These are phyloP conservation scores for Cisticola juncidis DNA, from an alignment of 2,113 vertebrate species.

Conservation along the genomic window DNA sequence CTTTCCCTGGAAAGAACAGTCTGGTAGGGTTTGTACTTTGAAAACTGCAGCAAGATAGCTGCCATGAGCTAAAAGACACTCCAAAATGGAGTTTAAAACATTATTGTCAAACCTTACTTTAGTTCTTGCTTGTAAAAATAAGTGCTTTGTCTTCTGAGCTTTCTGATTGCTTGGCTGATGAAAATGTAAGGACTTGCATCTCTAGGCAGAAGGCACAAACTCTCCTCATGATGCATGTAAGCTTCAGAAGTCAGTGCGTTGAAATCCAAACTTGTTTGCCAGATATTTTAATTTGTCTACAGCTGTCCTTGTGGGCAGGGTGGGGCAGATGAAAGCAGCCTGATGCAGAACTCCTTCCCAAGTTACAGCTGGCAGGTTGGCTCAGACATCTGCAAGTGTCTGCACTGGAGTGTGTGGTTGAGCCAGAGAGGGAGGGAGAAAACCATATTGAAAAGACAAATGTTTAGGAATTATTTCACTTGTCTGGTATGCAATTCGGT, in stretches of 20 bases:
- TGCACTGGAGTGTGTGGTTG: not conserved
- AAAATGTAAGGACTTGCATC: not conserved
- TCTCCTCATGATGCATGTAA: not conserved
- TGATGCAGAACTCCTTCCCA: constrained; percentile 32
- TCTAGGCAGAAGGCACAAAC: not conserved
- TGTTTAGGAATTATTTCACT: constrained; percentile 14
- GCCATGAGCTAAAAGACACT: not conserved
- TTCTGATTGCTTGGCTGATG: not conserved
- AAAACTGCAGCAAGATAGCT: not conserved
- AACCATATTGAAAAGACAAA: constrained; percentile 14
- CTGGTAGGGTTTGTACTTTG: not conserved
- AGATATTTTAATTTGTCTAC: constrained; percentile 51
- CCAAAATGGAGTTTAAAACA: not conserved
- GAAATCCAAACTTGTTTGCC: constrained; percentile 14
- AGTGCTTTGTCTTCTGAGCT: not conserved
- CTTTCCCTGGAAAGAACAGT: not conserved
- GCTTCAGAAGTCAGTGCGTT: constrained; percentile 1
- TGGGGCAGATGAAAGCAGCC: constrained; percentile 31
- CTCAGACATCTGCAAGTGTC: not conserved
- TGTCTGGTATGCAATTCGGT: constrained; percentile 32
- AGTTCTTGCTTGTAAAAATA: not conserved
- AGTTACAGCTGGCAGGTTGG: constrained; percentile 6
- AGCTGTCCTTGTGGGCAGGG: not conserved
- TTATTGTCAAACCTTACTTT: not conserved
- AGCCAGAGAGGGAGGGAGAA: not conserved